phyloP scores from a whole-genome alignment of 2,797 vertebrate genomes.

The Trachurus trachurus region DNA sequence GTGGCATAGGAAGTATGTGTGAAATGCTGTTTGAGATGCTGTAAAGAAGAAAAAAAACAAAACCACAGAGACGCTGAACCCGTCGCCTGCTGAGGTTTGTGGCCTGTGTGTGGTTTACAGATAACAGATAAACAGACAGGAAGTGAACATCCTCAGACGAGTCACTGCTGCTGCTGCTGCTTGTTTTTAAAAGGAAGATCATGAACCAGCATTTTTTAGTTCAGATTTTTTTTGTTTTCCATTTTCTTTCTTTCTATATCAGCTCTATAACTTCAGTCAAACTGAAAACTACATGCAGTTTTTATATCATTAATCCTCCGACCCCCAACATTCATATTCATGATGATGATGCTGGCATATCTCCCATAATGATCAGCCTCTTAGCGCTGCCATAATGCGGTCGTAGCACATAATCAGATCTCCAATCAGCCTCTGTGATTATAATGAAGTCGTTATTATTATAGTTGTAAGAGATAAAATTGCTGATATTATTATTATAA shows the following conservation, averaged over 20 bases:
- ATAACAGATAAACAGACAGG: constrained; percentile 17
- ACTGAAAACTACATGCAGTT: no score
- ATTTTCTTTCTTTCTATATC: no score
- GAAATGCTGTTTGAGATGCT: constrained; percentile 17
- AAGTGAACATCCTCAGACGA: neutral
- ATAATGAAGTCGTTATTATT: neutral
- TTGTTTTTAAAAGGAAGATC: no score
- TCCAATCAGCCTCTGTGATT: constrained; percentile 22
- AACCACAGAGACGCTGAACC: constrained; percentile 12
- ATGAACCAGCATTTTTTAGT: no score
- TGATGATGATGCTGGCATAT: neutral
- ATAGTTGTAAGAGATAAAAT: neutral
- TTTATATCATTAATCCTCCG: neutral
- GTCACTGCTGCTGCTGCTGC: no score
- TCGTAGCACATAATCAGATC: constrained; percentile 24
- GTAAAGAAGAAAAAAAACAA: constrained; percentile 7
- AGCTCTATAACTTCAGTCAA: no score
- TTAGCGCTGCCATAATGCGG: constrained; percentile 20
- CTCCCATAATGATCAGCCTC: constrained; percentile 11
- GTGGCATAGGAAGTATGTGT: neutral
- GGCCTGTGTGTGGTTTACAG: constrained; percentile 23
- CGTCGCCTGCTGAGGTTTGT: constrained; percentile 33
- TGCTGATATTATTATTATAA: neutral
- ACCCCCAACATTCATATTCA: neutral
- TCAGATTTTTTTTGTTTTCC: no score